Evolutionary conservation across 1,140 invertebrate species (phyloP).

Genomic region (Uloborus diversus): DNA sequence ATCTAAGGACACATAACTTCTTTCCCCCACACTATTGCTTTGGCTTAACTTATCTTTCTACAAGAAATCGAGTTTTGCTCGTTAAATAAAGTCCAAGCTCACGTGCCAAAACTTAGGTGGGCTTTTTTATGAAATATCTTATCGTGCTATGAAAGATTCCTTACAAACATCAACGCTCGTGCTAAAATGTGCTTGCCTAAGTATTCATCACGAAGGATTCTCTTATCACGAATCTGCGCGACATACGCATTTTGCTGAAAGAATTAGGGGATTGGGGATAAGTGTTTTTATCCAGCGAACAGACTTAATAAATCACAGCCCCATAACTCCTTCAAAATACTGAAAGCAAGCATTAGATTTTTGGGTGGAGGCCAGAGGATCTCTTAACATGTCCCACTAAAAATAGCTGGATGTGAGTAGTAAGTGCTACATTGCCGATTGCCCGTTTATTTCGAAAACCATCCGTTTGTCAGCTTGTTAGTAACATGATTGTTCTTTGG

Average conservation of each 20-base stretch:
- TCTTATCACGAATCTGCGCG: constrained; percentile 31
- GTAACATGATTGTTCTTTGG: no score
- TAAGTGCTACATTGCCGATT: constrained; percentile 3
- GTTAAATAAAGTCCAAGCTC: no score
- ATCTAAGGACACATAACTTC: no score
- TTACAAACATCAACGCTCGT: no score
- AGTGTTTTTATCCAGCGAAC: constrained; percentile 30
- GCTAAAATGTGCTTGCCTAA: background rate
- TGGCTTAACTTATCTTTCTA: no score
- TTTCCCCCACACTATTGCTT: no score
- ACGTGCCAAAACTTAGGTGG: no score
- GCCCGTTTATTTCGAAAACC: constrained; percentile 11
- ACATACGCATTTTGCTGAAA: constrained; percentile 17
- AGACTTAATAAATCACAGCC: constrained; percentile 33
- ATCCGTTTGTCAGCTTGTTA: no score
- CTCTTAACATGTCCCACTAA: constrained; percentile 13
- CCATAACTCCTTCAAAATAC: constrained; percentile 19
- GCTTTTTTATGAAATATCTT: no score
- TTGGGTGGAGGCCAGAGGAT: constrained; percentile 33
- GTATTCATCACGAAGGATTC: background rate
- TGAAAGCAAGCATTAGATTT: constrained; percentile 12
- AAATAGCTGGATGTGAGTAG: constrained; percentile 14
- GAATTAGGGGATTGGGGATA: constrained; percentile 35
- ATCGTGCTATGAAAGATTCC: no score
- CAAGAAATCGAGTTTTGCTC: no score